A percentile compares a stretch with the other conserved stretches of the same genome.
Evolutionary conservation across 64 coral and sea anemone genomes (phyloP).

Genomic region (Anthopleura sola): DNA sequence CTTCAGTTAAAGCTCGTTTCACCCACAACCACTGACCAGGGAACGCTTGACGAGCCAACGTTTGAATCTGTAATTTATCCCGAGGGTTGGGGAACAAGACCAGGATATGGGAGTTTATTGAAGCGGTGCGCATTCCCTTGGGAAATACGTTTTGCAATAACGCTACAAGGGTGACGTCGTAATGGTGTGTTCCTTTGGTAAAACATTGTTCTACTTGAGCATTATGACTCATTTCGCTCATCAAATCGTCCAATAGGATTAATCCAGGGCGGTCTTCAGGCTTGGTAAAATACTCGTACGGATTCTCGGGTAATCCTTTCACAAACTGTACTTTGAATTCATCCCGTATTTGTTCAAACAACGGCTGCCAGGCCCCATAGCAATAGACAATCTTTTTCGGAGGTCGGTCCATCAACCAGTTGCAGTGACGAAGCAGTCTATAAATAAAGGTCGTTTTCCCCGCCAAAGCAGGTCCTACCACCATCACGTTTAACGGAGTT

Average conservation of each 20-base stretch:
- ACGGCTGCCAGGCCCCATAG: neutral
- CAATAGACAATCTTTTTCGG: neutral
- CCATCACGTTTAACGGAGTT: neutral
- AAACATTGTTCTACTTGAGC: constrained; percentile 27
- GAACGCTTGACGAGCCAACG: neutral
- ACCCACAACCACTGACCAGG: neutral
- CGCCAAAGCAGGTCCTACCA: neutral
- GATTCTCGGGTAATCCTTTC: constrained; percentile 9
- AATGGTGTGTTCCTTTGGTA: constrained; percentile 38
- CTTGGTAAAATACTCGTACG: constrained; percentile 30
- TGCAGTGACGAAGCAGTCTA: neutral
- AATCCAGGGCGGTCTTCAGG: constrained; percentile 8
- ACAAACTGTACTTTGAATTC: neutral
- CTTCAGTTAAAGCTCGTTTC: neutral
- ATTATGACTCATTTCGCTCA: constrained; percentile 29
- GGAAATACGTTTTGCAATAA: constrained; percentile 38
- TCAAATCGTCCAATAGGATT: constrained; percentile 40
- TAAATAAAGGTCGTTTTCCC: constrained; percentile 7
- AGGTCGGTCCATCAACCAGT: neutral
- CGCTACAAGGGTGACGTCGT: constrained; percentile 20
- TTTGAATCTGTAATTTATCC: neutral
- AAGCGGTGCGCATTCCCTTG: constrained; percentile 22
- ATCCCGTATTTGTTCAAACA: neutral
- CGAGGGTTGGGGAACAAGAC: neutral
- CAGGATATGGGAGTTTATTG: constrained; percentile 29